These are phyloP conservation scores for Onthophagus sagittarius DNA, from an alignment of 2,888 invertebrate genomes.

Conservation along the genomic window DNA sequence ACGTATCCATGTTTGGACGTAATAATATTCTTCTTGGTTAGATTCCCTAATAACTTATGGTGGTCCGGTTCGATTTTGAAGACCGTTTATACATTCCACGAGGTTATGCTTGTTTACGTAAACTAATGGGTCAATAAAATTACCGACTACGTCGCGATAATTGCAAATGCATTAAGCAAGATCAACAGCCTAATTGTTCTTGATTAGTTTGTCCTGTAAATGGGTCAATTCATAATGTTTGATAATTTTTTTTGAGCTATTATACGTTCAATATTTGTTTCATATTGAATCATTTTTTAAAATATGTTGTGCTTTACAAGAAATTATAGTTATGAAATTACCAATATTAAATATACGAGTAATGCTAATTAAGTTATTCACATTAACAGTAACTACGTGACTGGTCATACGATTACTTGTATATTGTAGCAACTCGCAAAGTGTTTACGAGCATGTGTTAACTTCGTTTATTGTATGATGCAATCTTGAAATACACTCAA, in stretches of 20 bases:
- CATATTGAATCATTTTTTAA: neutral
- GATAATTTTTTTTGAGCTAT: neutral
- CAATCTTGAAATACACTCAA: neutral
- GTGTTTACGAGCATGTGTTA: neutral
- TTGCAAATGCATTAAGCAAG: neutral
- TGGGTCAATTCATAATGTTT: neutral
- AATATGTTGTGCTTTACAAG: neutral
- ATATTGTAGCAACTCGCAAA: neutral
- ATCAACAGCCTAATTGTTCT: neutral
- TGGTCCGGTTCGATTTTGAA: neutral
- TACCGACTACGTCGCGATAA: neutral
- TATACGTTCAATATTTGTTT: neutral
- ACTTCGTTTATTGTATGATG: neutral
- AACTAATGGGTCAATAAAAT: neutral
- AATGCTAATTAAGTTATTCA: neutral
- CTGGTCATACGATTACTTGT: neutral
- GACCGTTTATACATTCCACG: neutral
- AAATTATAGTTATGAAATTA: neutral
- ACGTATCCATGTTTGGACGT: neutral
- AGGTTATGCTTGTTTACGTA: neutral
- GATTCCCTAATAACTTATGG: neutral
- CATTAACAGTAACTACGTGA: neutral
- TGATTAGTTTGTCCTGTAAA: neutral
- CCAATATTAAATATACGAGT: neutral
- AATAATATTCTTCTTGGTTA: neutral